These are phyloP conservation scores for Stenoptilia bipunctidactyla DNA, from an alignment of 2,888 invertebrate genomes.

Conservation along the genomic window DNA sequence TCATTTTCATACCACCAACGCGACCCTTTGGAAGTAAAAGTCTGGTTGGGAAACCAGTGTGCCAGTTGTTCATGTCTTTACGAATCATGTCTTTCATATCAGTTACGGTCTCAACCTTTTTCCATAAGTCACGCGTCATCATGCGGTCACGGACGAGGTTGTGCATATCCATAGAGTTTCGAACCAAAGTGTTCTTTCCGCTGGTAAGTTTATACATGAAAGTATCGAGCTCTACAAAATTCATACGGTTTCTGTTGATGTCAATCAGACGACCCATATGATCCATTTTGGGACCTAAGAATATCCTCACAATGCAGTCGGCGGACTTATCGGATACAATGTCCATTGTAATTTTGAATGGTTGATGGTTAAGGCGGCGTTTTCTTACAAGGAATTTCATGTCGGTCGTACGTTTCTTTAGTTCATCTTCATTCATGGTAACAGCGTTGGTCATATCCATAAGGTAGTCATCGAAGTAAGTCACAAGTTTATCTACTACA, in stretches of 20 bases:
- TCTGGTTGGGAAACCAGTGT: slow-evolving; percentile 79
- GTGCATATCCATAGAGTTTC: slow-evolving; percentile 75
- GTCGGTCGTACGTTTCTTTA: slow-evolving; percentile 55
- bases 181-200: slow-evolving; percentile 76
- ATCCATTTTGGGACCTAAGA: slow-evolving; percentile 79
- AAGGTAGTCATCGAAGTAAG: slow-evolving; percentile 78
- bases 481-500: slow-evolving; percentile 74
- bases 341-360: slow-evolving; percentile 70
- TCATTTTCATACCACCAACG: slow-evolving; percentile 74
- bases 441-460: slow-evolving; percentile 75
- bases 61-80: slow-evolving; percentile 51
- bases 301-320: slow-evolving; percentile 75
- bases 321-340: slow-evolving; percentile 69
- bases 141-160: slow-evolving; percentile 77
- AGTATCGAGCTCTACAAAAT: slow-evolving; percentile 75
- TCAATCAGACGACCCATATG: slow-evolving; percentile 66
- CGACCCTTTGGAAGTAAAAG: slow-evolving; percentile 80
- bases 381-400: slow-evolving; percentile 69
- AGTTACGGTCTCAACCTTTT: slow-evolving; percentile 70
- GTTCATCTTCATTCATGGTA: slow-evolving; percentile 51
- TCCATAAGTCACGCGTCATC: slow-evolving; percentile 74
- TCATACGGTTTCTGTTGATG: slow-evolving; percentile 69
- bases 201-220: slow-evolving; percentile 72
- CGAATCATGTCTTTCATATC: slow-evolving; percentile 37
- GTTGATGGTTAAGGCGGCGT: slow-evolving; percentile 75